Percentiles rank a stretch among this genome's conserved stretches.
Evolutionary conservation across 1,140 invertebrate genomes (phyloP).

Genomic region (Drosophila fuyamai): DNA sequence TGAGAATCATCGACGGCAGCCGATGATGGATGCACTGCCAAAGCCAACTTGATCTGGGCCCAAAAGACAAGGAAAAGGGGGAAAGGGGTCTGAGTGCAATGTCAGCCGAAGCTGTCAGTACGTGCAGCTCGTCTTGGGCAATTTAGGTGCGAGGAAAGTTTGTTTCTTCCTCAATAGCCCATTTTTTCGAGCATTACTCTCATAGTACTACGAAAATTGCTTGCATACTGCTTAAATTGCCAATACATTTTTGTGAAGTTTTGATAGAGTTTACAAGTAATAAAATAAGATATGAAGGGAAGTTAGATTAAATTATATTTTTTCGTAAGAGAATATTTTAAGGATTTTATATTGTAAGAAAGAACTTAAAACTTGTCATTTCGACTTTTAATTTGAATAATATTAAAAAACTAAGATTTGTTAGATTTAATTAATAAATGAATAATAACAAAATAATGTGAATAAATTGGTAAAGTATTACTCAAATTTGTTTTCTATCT

Average conservation of each 20-base stretch:
- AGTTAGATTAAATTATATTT: too few species aligned
- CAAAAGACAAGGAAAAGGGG: conserved; percentile 1
- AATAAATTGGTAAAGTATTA: too few species aligned
- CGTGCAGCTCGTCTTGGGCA: conserved; percentile 76
- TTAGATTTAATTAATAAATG: too few species aligned
- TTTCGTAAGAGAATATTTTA: too few species aligned
- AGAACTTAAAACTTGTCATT: too few species aligned
- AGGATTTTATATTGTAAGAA: too few species aligned
- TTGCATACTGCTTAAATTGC: background rate
- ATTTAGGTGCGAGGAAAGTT: conserved; percentile 77
- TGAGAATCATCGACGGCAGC: conserved; percentile 62
- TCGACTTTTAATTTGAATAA: too few species aligned
- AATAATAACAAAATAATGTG: too few species aligned
- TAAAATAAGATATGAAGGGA: too few species aligned
- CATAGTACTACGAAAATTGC: background rate
- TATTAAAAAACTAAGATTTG: too few species aligned
- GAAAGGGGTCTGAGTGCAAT: conserved; percentile 1
- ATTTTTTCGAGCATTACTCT: background rate
- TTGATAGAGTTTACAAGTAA: too few species aligned
- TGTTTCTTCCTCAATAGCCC: background rate
- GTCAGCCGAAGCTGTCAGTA: conserved; percentile 66
- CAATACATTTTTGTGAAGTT: background rate
- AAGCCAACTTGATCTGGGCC: conserved; percentile 30
- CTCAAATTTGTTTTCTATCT: too few species aligned
- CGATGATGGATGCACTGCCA: conserved; percentile 74